A percentile compares a stretch with the other conserved stretches of the same genome.
These are phyloP conservation scores for Scaptomyza tumidula DNA, from an alignment of 2,888 invertebrate species.

Conservation along the genomic window DNA sequence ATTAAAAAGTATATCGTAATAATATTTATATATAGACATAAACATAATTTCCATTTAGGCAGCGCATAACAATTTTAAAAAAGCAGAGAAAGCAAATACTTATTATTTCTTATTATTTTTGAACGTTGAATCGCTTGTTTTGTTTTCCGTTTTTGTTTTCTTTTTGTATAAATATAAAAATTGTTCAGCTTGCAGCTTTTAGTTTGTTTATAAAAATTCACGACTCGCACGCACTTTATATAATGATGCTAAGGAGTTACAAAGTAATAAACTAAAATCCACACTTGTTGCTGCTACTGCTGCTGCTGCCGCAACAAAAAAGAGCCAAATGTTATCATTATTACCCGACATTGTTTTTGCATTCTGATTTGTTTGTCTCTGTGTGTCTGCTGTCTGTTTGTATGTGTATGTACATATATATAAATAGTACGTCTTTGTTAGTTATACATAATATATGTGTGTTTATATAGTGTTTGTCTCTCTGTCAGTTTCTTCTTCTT, in stretches of 20 bases:
- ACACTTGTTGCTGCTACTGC: not conserved
- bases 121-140: conserved; percentile 30
- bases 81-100: conserved; percentile 39
- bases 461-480: conserved; percentile 22
- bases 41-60: conserved; percentile 31
- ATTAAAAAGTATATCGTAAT: conserved; percentile 27
- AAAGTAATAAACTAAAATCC: conserved; percentile 46
- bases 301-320: conserved; percentile 28
- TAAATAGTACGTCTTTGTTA: conserved; percentile 68
- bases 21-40: conserved; percentile 27
- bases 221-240: conserved; percentile 50
- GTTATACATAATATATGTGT: conserved; percentile 72
- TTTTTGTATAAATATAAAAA: conserved; percentile 71
- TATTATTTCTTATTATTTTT: conserved; percentile 4
- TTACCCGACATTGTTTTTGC: conserved; percentile 49
- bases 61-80: conserved; percentile 40
- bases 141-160: conserved; percentile 7
- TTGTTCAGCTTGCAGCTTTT: conserved; percentile 69
- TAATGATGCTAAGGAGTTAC: conserved; percentile 50
- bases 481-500: conserved; percentile 25
- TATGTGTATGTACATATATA: conserved; percentile 52
- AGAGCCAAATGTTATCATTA: conserved; percentile 43
- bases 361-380: conserved; percentile 17
- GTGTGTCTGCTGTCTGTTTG: conserved; percentile 4
- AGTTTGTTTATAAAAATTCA: conserved; percentile 53